These are phyloP conservation scores for Bicyclus anynana DNA, from an alignment of 1,140 invertebrate genomes.

Conservation along the genomic window DNA sequence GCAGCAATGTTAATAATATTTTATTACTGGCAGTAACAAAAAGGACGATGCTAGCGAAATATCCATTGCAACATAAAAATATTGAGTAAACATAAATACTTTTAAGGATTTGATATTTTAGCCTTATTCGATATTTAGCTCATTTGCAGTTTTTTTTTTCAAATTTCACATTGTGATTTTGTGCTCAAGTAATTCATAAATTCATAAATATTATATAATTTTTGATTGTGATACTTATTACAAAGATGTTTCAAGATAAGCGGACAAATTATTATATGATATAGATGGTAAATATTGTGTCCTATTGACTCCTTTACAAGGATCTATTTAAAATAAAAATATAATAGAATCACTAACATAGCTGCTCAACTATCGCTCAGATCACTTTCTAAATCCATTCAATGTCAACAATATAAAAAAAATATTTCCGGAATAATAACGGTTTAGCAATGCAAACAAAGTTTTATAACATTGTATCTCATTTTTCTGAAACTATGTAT, in stretches of 20 bases:
- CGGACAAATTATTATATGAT: too few species aligned
- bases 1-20: too few species aligned
- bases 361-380: constrained; percentile 25
- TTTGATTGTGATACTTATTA: not conserved
- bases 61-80: too few species aligned
- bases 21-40: too few species aligned
- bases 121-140: too few species aligned
- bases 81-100: too few species aligned
- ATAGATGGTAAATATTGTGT: too few species aligned
- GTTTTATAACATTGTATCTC: constrained; percentile 10
- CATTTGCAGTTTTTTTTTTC: too few species aligned
- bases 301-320: not conserved
- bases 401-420: constrained; percentile 30
- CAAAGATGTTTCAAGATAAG: not conserved
- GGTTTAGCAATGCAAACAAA: constrained; percentile 33
- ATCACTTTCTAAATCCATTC: constrained; percentile 9
- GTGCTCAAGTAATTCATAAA: too few species aligned
- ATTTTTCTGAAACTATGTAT: constrained; percentile 26
- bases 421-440: constrained; percentile 26
- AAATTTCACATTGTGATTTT: too few species aligned
- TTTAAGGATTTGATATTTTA: too few species aligned
- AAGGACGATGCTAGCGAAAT: too few species aligned
- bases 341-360: constrained; percentile 15
- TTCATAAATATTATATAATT: not conserved
- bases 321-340: not conserved